Conservation (phyloP, 2,113 vertebrate species). For the Ellobius talpinus region DNA sequence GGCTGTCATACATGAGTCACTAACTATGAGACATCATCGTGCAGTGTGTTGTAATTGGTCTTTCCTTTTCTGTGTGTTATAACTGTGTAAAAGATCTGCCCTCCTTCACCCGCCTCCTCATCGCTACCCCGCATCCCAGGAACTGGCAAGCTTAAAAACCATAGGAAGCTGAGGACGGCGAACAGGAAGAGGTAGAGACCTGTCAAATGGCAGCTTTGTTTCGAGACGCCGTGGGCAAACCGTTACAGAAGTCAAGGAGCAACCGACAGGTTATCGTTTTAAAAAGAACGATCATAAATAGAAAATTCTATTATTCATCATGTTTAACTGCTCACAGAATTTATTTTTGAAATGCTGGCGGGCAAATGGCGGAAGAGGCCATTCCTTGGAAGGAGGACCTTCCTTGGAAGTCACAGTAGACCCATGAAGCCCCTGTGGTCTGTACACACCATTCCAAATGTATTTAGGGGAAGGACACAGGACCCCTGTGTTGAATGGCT, state of each 20-base stretch:
- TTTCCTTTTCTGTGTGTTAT: neutral
- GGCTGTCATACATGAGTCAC: neutral
- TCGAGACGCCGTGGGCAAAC: neutral
- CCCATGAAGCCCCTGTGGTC: neutral
- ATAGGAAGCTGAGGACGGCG: neutral
- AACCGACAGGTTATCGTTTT: conserved; percentile 29
- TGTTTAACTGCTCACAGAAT: conserved; percentile 35
- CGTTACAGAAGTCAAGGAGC: neutral
- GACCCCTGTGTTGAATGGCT: neutral
- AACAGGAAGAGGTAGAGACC: neutral
- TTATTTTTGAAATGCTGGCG: neutral
- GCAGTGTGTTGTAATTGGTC: neutral
- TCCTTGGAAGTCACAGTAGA: neutral
- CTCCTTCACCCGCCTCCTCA: neutral
- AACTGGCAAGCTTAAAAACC: neutral
- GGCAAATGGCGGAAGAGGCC: neutral
- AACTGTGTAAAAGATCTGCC: neutral
- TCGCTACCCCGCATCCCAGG: neutral
- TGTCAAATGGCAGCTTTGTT: conserved; percentile 33
- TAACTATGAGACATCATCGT: neutral
- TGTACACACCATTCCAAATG: neutral
- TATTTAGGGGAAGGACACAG: neutral
- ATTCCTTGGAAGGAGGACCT: neutral
- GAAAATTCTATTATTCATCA: neutral
- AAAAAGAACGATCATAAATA: conserved; percentile 29